Base-by-base conservation (phyloP, 2,888 invertebrate genomes). In the Parnassius orleans region DNA sequence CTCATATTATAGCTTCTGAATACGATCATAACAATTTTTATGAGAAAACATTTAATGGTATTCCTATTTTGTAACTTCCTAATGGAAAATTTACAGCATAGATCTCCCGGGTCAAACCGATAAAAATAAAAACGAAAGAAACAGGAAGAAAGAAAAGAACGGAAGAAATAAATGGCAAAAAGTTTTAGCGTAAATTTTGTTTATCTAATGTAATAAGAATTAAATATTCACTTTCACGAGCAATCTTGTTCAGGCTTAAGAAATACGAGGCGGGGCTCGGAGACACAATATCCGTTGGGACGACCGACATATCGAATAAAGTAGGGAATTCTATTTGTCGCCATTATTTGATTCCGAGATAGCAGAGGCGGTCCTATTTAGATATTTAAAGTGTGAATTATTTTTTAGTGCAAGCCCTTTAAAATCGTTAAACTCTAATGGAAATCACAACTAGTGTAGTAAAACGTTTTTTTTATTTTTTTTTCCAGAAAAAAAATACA, bases 331-430 rank as follows among this genome's bases (percentile, higher is more conserved):
- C 63, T 63, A 63, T 63, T 63, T 63, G 63, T 55, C 58, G 58
- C 63, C 46, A 46, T 63, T 63, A 63, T 63, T 51, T 58, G 63
- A 63, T 55, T 51, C 58, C 44, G 51, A 66, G 66, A 69, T 68
- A 57, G 61, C 63, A 41, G 57, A 57, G 62, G 59, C 65, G 64
- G 66, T 67, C 65, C 65, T 59, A 67, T 71, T 68, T 65, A 60
- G 54, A 64, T 64, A 63, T 71, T 69, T n/a, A n/a, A n/a, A n/a
- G n/a, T n/a, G n/a, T n/a, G n/a, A n/a, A n/a, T n/a, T n/a, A n/a
- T n/a, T n/a, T n/a, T n/a, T 65, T 65, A 61, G 60, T 72, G 72
- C 73, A 74, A 71, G 71, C 68, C 68, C 48, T 48, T 15, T 41
- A 15, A 47, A 56, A 56, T 47, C 10, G 24, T 12, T 55, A 10